phyloP scores from a whole-genome alignment of 2,888 invertebrate species.

The Hypercompe scribonia region DNA sequence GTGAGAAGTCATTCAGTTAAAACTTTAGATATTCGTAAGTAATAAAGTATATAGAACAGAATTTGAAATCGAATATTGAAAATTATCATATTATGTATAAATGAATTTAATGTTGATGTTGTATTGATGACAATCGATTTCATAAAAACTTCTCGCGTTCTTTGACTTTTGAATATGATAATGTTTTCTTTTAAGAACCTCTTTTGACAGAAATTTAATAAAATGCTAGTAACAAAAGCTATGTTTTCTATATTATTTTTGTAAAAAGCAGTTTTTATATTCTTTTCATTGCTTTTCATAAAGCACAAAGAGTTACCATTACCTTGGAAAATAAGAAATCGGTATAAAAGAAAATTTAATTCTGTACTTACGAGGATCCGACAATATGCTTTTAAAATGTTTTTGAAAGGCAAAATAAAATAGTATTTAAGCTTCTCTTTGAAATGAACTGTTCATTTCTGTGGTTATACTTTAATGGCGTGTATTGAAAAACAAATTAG shows the following conservation, averaged over 20 bases:
- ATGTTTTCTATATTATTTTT: too few relatives aligned
- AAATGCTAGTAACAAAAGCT: neutral
- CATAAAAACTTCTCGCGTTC: neutral
- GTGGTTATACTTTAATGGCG: neutral
- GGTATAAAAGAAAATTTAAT: constrained; percentile 32
- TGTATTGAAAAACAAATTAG: neutral
- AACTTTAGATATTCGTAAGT: neutral
- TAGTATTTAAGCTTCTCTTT: neutral
- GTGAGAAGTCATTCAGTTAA: constrained; percentile 26
- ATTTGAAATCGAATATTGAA: neutral
- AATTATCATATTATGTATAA: too few relatives aligned
- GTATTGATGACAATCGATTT: neutral
- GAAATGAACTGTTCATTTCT: neutral
- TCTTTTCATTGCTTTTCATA: neutral
- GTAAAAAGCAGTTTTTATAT: neutral
- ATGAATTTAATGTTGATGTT: too few relatives aligned
- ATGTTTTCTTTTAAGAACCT: neutral
- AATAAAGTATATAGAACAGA: neutral
- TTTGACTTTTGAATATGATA: neutral
- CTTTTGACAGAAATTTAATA: neutral
- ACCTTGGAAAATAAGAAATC: constrained; percentile 31
- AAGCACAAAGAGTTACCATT: constrained; percentile 34
- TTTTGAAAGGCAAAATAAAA: neutral
- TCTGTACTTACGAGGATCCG: constrained; percentile 17
- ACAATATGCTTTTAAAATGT: neutral